A percentile compares a stretch with the other conserved stretches of the same genome.
Conservation (phyloP, 2,888 invertebrate genomes). For the Volucella zonaria region DNA sequence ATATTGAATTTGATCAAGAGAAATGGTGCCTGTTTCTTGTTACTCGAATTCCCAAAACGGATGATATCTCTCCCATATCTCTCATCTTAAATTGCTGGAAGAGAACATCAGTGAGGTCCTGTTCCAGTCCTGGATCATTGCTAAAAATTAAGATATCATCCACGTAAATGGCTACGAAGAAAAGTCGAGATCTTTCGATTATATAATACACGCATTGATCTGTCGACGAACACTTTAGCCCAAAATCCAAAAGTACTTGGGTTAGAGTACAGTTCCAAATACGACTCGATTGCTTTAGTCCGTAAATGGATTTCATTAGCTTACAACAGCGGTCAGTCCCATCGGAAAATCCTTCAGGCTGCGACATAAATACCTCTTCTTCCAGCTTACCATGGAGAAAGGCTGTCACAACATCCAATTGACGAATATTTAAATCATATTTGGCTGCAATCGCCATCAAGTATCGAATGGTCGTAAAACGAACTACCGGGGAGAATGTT, state of each 20-base stretch:
- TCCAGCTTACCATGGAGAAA: slow-evolving; percentile 29
- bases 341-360: slow-evolving; percentile 48
- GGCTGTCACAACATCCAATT: slow-evolving; percentile 39
- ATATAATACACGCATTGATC: slow-evolving; percentile 34
- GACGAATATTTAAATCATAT: slow-evolving; percentile 40
- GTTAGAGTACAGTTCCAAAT: slow-evolving; percentile 63
- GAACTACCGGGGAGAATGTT: slow-evolving; percentile 47
- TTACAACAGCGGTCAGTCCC: no score
- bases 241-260: slow-evolving; percentile 34
- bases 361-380: slow-evolving; percentile 53
- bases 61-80: no score
- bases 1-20: no score
- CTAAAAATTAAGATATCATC: slow-evolving; percentile 69
- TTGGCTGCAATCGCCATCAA: slow-evolving; percentile 54
- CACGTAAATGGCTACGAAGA: slow-evolving; percentile 67
- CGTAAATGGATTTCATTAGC: slow-evolving; percentile 54
- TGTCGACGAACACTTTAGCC: slow-evolving; percentile 13
- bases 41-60: no score
- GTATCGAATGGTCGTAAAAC: slow-evolving; percentile 45
- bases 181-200: slow-evolving; percentile 2
- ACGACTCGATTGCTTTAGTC: slow-evolving; percentile 57
- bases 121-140: no score
- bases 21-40: no score
- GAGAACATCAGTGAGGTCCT: no score
- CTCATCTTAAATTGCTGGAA: no score